A percentile compares a stretch with the other conserved stretches of the same genome.
Conservation (phyloP, 2,888 invertebrate species). For the Pseudococcus viburni region DNA sequence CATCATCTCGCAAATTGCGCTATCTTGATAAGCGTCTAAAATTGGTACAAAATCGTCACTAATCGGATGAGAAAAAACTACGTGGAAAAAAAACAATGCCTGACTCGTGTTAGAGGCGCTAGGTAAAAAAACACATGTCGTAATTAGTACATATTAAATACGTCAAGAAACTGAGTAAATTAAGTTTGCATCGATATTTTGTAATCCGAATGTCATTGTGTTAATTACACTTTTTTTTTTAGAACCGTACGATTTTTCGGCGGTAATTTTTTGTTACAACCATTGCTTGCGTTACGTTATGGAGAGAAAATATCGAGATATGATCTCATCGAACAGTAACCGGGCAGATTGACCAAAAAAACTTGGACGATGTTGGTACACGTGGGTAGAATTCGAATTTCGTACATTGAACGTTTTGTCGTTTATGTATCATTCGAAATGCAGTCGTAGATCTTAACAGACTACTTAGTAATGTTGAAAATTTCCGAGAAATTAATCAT, state of each 20-base stretch:
- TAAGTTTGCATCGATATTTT: conserved; percentile 48
- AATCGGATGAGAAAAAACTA: conserved; percentile 48
- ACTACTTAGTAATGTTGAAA: conserved; percentile 49
- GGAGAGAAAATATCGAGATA: not conserved
- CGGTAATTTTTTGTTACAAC: not conserved
- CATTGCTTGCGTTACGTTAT: not conserved
- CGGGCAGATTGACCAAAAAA: conserved; percentile 14
- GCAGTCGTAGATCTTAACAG: conserved; percentile 35
- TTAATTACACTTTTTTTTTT: not conserved
- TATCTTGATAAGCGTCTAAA: conserved; percentile 53
- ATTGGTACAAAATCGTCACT: conserved; percentile 47
- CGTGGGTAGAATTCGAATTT: conserved; percentile 1
- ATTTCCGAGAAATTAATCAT: conserved; percentile 33
- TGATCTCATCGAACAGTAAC: not conserved
- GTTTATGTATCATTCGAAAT: not conserved
- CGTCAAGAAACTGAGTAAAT: conserved; percentile 53
- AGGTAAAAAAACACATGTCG: conserved; percentile 31
- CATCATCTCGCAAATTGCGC: conserved; percentile 38
- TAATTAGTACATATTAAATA: conserved; percentile 45
- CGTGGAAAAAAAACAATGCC: conserved; percentile 22
- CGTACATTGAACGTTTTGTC: not conserved
- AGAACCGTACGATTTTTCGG: not conserved
- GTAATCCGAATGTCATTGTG: not conserved
- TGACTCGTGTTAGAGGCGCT: conserved; percentile 42
- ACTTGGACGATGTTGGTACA: not conserved